phyloP scores from a whole-genome alignment of 1,140 invertebrate species.

The Oreohelix idahoensis region DNA sequence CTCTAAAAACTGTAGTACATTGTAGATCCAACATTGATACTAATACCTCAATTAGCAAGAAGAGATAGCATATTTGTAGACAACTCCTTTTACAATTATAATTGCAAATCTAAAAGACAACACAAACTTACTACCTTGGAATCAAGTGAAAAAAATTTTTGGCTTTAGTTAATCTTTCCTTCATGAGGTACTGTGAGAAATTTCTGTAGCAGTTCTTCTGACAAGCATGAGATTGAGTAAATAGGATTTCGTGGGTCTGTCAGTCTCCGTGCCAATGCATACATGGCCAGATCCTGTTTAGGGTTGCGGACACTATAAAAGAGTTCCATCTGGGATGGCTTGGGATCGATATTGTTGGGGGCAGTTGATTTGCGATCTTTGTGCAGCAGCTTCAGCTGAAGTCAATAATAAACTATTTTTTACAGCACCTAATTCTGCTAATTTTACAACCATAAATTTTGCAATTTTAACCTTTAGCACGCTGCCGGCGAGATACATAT shows the following conservation, averaged over 20 bases:
- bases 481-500: no score
- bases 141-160: slow-evolving; percentile 56
- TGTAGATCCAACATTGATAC: no score
- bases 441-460: no score
- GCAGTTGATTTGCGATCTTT: slow-evolving; percentile 10
- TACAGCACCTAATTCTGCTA: background rate
- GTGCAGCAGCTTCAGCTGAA: slow-evolving; percentile 35
- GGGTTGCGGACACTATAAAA: slow-evolving; percentile 7
- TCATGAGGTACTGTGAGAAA: slow-evolving; percentile 59
- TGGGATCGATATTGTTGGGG: background rate
- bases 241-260: slow-evolving; percentile 57
- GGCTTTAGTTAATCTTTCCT: slow-evolving; percentile 62
- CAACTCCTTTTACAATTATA: no score
- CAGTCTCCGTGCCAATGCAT: slow-evolving; percentile 47
- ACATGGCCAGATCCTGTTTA: slow-evolving; percentile 32
- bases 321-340: background rate
- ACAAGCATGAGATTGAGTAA: slow-evolving; percentile 55
- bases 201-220: slow-evolving; percentile 59
- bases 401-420: no score
- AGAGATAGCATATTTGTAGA: no score
- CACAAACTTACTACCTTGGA: slow-evolving; percentile 23
- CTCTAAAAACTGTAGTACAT: no score
- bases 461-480: no score
- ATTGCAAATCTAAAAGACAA: no score
- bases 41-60: no score